Base-by-base conservation (phyloP, 2,113 vertebrate species). In the Oplegnathus fasciatus region DNA sequence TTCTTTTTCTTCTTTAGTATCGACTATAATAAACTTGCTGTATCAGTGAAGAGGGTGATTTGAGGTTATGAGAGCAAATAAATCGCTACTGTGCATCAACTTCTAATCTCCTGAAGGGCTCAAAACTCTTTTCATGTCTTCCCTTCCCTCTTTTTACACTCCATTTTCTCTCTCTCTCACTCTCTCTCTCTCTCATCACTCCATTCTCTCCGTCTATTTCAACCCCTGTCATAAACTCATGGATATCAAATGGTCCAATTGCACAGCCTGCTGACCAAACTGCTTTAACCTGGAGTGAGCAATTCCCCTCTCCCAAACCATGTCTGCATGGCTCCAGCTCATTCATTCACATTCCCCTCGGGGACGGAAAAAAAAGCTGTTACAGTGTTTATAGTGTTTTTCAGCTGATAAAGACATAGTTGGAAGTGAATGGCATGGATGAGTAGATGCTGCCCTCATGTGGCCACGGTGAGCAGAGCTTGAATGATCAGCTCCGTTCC, bases 361-460 rank as follows among this genome's bases (percentile, higher is more conserved):
- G 37, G 40, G 50, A 1, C 4, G n/a, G 7, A 17, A 20, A 73
- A n/a, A 42, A 60, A 60, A 37, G 15, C 72, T 20, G 32, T 44
- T 55, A 37, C 34, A 44, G 54, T 75, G 60, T 83, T 76, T 54
- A 55, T 34, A 57, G 62, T 30, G 15, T 75, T 20, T 79, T 67
- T 58, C 26, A 76, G 60, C 57, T n/a, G 57, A 73, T 62, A n/a
- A 40, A 50, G 26, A 15, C 4, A 13, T 1, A 26, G 48, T 5
- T 9, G 30, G 2, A 54, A 32, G 34, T 1, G 4, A 3, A 24
- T 0, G 26, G 18, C 3, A 6, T 80, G 32, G 46, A 40, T 79
- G 79, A 85, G 64, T 55, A n/a, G 70, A 92, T 90, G 88, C 92
- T 91, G 91, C 93, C 93, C 92, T 87, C 93, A 5, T 89, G 93